These are phyloP conservation scores for Sarcophaga peregrina DNA, from an alignment of 1,140 invertebrate genomes.

Conservation along the genomic window DNA sequence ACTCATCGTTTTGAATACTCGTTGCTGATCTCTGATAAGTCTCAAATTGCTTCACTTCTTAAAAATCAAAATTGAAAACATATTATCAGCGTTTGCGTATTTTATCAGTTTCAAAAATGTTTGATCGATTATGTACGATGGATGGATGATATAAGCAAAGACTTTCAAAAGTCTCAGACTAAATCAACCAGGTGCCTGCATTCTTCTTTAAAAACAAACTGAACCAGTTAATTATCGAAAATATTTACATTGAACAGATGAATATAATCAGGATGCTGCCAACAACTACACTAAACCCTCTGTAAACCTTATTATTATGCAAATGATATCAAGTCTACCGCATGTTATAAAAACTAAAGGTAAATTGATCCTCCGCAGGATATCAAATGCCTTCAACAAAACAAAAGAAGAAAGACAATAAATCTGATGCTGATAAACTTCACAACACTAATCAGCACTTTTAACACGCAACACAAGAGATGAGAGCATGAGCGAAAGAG, in stretches of 20 bases:
- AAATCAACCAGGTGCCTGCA: not conserved
- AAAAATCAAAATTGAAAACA: too few species aligned
- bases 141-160: too few species aligned
- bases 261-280: not conserved
- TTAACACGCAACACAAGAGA: constrained; percentile 6
- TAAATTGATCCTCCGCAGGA: constrained; percentile 24
- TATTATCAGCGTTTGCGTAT: too few species aligned
- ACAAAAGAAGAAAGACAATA: not conserved
- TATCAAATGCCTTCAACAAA: not conserved
- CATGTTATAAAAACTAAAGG: constrained; percentile 19
- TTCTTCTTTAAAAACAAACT: not conserved
- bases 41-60: too few species aligned
- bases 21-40: too few species aligned
- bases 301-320: constrained; percentile 7
- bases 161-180: not conserved
- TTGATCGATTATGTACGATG: too few species aligned
- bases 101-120: too few species aligned
- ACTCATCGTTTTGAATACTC: too few species aligned
- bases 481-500: not conserved
- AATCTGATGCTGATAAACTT: not conserved
- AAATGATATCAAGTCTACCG: constrained; percentile 11
- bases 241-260: constrained; percentile 6
- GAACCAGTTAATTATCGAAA: constrained; percentile 4
- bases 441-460: constrained; percentile 17
- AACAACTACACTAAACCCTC: not conserved